A percentile compares a stretch with the other conserved stretches of the same genome.
Conservation (phyloP, 2,797 vertebrate genomes). For the Microhierax caerulescens region DNA sequence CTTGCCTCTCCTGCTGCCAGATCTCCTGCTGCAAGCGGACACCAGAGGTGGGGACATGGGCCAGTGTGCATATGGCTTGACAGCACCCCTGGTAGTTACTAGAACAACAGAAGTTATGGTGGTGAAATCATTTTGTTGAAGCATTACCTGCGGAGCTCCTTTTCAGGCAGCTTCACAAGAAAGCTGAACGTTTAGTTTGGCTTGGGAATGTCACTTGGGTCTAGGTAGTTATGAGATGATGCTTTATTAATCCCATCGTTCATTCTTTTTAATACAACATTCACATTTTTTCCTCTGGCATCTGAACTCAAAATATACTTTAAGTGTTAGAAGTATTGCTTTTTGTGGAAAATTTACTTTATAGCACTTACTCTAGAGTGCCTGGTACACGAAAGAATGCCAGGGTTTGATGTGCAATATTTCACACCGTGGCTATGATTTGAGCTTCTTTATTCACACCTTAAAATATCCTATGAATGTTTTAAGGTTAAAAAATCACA, state of each 20-base stretch:
- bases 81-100: background rate
- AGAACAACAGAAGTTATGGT: background rate
- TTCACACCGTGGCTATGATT: background rate
- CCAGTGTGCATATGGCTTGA: rapidly evolving
- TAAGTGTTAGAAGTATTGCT: background rate
- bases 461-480: background rate
- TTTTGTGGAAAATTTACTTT: background rate
- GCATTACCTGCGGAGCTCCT: background rate
- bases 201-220: background rate
- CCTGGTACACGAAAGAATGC: background rate
- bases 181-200: background rate
- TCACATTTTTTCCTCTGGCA: background rate
- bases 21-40: background rate
- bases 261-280: background rate
- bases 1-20: background rate
- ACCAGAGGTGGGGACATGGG: background rate
- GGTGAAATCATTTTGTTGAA: background rate
- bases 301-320: background rate
- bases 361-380: background rate
- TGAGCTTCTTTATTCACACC: background rate
- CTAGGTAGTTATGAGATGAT: background rate
- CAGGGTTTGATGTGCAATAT: background rate
- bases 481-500: background rate
- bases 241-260: background rate
- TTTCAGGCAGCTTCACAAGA: background rate